Percentiles rank a stretch among this genome's conserved stretches.
phyloP scores from a whole-genome alignment of 2,888 invertebrate species.

The Abscondita cerata region DNA sequence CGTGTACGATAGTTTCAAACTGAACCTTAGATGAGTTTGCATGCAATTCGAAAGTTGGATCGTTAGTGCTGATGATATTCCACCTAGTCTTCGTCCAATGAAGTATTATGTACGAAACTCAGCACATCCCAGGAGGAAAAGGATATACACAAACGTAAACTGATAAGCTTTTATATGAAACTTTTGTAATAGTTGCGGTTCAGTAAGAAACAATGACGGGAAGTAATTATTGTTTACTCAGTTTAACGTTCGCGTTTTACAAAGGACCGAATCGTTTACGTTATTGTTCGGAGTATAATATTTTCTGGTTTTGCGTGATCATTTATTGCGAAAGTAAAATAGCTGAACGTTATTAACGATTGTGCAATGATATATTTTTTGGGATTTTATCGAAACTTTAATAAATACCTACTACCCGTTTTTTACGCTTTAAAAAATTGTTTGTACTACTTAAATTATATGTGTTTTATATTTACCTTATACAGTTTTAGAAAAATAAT shows the following conservation, averaged over 20 bases:
- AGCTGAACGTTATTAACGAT: slow-evolving; percentile 7
- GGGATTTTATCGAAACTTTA: not conserved
- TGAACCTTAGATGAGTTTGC: slow-evolving; percentile 19
- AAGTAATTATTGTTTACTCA: slow-evolving; percentile 3
- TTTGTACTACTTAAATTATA: too few relatives aligned
- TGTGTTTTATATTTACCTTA: too few relatives aligned
- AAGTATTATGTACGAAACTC: not conserved
- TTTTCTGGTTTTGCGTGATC: slow-evolving; percentile 3
- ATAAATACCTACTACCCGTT: too few relatives aligned
- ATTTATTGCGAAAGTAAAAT: not conserved
- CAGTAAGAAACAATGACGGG: not conserved
- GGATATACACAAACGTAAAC: not conserved
- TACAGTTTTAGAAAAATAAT: too few relatives aligned
- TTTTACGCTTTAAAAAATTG: too few relatives aligned
- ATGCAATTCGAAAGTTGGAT: slow-evolving; percentile 36
- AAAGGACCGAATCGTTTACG: not conserved
- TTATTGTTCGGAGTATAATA: not conserved
- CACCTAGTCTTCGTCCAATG: slow-evolving; percentile 19
- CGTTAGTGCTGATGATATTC: slow-evolving; percentile 38
- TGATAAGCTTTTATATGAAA: not conserved
- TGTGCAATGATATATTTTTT: not conserved
- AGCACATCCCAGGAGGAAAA: not conserved
- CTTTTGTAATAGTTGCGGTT: slow-evolving; percentile 1
- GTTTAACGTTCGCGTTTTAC: slow-evolving; percentile 6
- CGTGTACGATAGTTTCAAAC: not conserved